These are phyloP conservation scores for Platichthys stellatus DNA, from an alignment of 2,113 vertebrate genomes.

Conservation along the genomic window DNA sequence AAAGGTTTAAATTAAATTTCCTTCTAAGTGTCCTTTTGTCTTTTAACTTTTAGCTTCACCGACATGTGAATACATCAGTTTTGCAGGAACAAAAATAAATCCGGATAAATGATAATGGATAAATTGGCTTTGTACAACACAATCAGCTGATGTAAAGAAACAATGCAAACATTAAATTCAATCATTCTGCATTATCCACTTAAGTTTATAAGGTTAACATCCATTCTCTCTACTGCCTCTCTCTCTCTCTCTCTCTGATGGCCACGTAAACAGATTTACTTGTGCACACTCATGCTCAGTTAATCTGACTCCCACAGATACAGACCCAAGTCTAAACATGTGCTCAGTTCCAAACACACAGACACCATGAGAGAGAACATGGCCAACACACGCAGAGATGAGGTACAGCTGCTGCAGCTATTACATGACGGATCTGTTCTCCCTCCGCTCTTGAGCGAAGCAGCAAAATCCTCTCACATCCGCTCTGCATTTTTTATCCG, in stretches of 20 bases:
- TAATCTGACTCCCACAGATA: slow-evolving; percentile 20
- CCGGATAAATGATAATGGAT: background rate
- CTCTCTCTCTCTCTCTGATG: background rate
- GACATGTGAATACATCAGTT: background rate
- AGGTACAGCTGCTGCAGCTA: slow-evolving; percentile 57
- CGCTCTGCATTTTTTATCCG: slow-evolving; percentile 1
- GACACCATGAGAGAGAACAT: slow-evolving; percentile 15
- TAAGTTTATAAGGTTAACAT: background rate
- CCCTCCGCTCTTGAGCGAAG: background rate
- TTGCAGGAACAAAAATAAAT: background rate
- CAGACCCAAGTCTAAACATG: slow-evolving; percentile 4
- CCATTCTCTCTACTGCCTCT: background rate
- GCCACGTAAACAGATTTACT: slow-evolving; percentile 34
- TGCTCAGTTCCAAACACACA: slow-evolving; percentile 4
- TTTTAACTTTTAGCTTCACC: too few relatives aligned
- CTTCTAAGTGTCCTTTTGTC: too few relatives aligned
- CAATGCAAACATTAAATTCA: background rate
- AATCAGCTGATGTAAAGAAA: background rate
- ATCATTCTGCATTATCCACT: background rate
- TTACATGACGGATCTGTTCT: slow-evolving; percentile 28
- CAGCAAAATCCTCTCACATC: slow-evolving; percentile 29
- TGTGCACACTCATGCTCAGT: background rate
- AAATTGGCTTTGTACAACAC: background rate
- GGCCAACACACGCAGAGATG: slow-evolving; percentile 47
- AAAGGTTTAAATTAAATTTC: background rate